Evolutionary conservation across 1,140 invertebrate species (phyloP).

Genomic region (Araneus ventricosus): DNA sequence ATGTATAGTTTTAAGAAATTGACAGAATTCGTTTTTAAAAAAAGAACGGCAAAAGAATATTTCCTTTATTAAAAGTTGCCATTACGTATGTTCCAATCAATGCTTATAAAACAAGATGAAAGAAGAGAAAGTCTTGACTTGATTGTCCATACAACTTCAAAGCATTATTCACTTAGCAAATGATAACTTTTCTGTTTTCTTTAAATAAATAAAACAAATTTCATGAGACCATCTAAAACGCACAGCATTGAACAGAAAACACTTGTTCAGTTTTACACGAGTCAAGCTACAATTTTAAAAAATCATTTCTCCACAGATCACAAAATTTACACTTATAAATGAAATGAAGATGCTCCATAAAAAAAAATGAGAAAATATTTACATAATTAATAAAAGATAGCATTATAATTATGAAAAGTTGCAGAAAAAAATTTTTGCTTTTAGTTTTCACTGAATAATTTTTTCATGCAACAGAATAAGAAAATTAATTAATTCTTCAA

Average conservation of each 20-base stretch:
- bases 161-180: background rate
- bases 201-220: conserved; percentile 45
- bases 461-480: too few species aligned
- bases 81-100: conserved; percentile 28
- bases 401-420: too few species aligned
- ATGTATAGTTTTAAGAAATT: too few species aligned
- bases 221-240: background rate
- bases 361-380: conserved; percentile 6
- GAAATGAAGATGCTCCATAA: background rate
- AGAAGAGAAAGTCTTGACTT: conserved; percentile 30
- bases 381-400: background rate
- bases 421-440: too few species aligned
- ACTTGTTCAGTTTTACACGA: background rate
- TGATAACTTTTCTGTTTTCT: background rate
- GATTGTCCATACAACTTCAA: conserved; percentile 38
- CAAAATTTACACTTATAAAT: conserved; percentile 28
- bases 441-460: too few species aligned
- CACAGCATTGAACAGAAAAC: conserved; percentile 39
- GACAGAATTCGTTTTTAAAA: conserved; percentile 38
- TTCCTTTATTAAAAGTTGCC: conserved; percentile 54
- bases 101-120: conserved; percentile 46
- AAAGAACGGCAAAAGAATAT: conserved; percentile 47
- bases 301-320: too few species aligned
- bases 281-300: background rate
- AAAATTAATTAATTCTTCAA: too few species aligned